Base-by-base conservation (phyloP, 1,140 invertebrate genomes). In the Nylanderia fulva region DNA sequence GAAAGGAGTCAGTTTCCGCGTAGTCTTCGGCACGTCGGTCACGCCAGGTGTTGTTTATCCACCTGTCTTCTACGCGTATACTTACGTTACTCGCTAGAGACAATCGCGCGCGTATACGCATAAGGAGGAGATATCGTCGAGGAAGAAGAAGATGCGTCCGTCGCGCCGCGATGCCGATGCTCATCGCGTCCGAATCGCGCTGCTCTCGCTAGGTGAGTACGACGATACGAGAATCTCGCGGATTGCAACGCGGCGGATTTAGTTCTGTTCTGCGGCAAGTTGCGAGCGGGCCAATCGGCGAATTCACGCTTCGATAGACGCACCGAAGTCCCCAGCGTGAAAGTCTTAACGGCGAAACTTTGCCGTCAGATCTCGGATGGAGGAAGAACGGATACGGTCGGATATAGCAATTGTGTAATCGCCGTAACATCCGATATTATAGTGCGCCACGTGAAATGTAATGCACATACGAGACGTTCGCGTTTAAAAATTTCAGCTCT, bases 1-100 rank as follows among this genome's bases (percentile, higher is more conserved):
- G 87, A 90, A 87, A 91, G 89, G 76, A 87, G 86, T 90, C 93
- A 94, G 93, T 94, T 93, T 94, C 91, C 93, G 91, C 85, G 92
- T 94, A 88, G 92, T 94, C 91, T 92, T 76, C 88, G 89, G 71
- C 54, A 84, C 90, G 90, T 91, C 86, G 86, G 61, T 76, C 69
- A 71, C 84, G 75, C 33, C 75, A 60, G 18, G 68, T 83, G 66
- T 60, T 21, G 29, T 79, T 54, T 18, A 24, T 33, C 21, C 13
- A 29, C 52, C 27, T 82, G 66, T 29, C 5, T n/a, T 33, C 29
- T 33, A 33, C 29, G 29, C 29, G 24, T 5, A 13, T 0, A 60
- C 11, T 29, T 56, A 2, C 64, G 45, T 13, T 13, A 42, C 13
- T 52, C 11, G 58, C 29, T 33, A 33, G n/a, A 18, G 42, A 8